Percentiles rank a stretch among this genome's conserved stretches.
phyloP scores from a whole-genome alignment of 1,140 invertebrate species.

The Druon quercuslanigerum region DNA sequence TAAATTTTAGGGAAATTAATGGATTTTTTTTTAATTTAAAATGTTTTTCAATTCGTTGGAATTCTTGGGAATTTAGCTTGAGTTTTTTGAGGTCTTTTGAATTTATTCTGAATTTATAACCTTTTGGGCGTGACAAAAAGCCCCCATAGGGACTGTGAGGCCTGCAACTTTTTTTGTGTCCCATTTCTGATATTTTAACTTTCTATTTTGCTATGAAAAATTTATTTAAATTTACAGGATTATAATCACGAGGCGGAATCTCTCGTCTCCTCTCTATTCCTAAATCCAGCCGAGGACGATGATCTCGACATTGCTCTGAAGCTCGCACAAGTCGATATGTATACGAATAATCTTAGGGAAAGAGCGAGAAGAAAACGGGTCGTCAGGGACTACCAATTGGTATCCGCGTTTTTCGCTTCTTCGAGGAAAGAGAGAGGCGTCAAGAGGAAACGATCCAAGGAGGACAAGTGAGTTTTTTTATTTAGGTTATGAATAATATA shows the following conservation, averaged over 20 bases:
- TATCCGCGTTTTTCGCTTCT: constrained; percentile 84
- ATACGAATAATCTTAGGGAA: constrained; percentile 88
- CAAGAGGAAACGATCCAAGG: constrained; percentile 82
- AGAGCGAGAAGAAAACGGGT: constrained; percentile 91
- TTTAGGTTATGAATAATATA: neutral
- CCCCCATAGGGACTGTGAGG: too few species aligned
- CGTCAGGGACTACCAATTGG: constrained; percentile 90
- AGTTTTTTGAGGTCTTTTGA: too few species aligned
- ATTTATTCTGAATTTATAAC: too few species aligned
- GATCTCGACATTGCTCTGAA: constrained; percentile 88
- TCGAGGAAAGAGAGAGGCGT: constrained; percentile 76
- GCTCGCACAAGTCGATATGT: constrained; percentile 88
- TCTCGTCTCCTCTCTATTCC: constrained; percentile 87
- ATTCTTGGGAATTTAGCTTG: too few species aligned
- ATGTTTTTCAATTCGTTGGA: too few species aligned
- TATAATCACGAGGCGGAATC: constrained; percentile 95
- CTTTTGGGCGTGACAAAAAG: too few species aligned
- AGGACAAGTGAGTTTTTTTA: constrained; percentile 80
- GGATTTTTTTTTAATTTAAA: too few species aligned
- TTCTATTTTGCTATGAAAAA: constrained; percentile 7
- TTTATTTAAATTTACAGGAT: constrained; percentile 78
- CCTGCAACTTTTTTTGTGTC: too few species aligned
- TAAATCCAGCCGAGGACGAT: constrained; percentile 88
- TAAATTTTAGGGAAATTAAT: too few species aligned
- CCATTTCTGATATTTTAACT: constrained; percentile 30